Evolutionary conservation across 1,140 invertebrate species (phyloP), one percentile per base, ranked within the genome.

Genomic region (Batillaria attramentaria): DNA sequence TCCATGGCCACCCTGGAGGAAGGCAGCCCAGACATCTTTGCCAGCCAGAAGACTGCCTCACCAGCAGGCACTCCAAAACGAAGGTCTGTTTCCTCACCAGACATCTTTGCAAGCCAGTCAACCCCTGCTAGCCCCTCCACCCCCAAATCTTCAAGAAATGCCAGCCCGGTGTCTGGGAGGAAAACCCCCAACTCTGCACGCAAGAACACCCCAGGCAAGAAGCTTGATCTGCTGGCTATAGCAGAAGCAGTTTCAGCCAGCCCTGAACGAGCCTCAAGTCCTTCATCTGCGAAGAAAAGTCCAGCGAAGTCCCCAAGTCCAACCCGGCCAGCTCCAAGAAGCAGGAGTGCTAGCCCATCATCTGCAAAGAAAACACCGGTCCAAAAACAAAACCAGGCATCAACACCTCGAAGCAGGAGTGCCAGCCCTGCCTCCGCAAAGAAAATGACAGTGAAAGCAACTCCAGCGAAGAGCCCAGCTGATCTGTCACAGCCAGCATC

Each of bases 1-100:
- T 80, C 79, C 60, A 72, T 65, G 24, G 28, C 70, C n/a, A 81
- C 57, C 46, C 54, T 62, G 60, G 73, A 65, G 33, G 73, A 75
- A 42, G 31, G 31, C 33, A 75, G 73, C 39, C 57, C 73, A n/a
- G 54, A 62, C 35, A 62, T 75, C 37, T 75, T 62, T 39, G 35
- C 73, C 37, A 41, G 54, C 73, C 57, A 62, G n/a, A 37, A 31
- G n/a, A 62, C 57, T 28, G 57, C n/a, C n/a, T n/a, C n/a, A n/a
- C n/a, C n/a, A n/a, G n/a, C 68, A n/a, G 24, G 20, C 24, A 46
- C 68, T 42, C n/a, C 73, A 1, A 62, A 75, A 41, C 41, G 73
- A 50, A 28, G 41, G 39, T 62, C 54, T 1, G 10, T 60, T 6
- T 60, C 20, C 41, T n/a, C n/a, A n/a, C n/a, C n/a, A n/a, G n/a